These are phyloP conservation scores for Phania funesta DNA, from an alignment of 2,888 invertebrate genomes.

Conservation along the genomic window DNA sequence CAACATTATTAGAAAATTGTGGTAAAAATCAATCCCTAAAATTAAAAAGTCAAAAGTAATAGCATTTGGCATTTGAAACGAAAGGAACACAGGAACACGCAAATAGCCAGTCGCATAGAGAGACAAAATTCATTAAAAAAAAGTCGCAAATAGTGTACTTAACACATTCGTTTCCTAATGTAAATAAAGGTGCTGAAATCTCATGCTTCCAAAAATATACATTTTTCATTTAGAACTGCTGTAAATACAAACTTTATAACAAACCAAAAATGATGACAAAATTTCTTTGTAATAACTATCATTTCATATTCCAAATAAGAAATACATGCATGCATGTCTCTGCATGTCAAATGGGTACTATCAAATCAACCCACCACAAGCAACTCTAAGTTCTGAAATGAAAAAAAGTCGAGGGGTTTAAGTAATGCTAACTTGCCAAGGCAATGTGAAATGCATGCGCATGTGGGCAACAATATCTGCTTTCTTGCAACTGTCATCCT, in stretches of 20 bases:
- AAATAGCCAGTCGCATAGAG: too few relatives aligned
- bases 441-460: conserved; percentile 3
- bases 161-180: too few relatives aligned
- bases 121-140: too few relatives aligned
- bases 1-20: too few relatives aligned
- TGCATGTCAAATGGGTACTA: conserved; percentile 34
- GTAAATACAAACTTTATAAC: not conserved
- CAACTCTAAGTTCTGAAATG: conserved; percentile 5
- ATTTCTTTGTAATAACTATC: not conserved
- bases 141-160: too few relatives aligned
- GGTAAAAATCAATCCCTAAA: too few relatives aligned
- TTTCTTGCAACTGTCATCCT: not conserved
- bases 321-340: conserved; percentile 11
- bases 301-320: not conserved
- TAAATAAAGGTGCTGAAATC: too few relatives aligned
- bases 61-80: too few relatives aligned
- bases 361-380: conserved; percentile 58
- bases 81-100: too few relatives aligned
- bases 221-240: not conserved
- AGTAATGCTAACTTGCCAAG: conserved; percentile 7
- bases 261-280: not conserved
- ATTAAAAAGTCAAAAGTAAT: too few relatives aligned
- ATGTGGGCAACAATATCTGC: conserved; percentile 19
- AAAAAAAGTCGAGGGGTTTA: conserved; percentile 4
- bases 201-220: too few relatives aligned